A percentile compares a stretch with the other conserved stretches of the same genome.
Evolutionary conservation across 2,797 vertebrate species (phyloP).

Genomic region (Prunella strophiata): DNA sequence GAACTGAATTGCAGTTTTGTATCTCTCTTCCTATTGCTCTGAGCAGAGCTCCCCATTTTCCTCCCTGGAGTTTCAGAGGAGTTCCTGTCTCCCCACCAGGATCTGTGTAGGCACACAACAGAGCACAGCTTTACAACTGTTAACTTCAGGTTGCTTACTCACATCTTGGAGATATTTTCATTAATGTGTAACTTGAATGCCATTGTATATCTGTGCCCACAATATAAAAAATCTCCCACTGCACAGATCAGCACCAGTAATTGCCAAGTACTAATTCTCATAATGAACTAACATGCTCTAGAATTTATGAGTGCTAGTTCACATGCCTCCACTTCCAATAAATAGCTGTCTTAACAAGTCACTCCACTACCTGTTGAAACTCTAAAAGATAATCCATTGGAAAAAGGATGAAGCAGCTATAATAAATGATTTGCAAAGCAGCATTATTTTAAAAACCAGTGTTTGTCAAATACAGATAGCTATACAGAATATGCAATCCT

Average conservation of each 20-base stretch:
- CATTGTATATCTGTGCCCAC: background rate
- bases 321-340: background rate
- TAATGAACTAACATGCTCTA: background rate
- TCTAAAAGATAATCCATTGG: background rate
- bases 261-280: background rate
- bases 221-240: background rate
- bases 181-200: background rate
- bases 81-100: background rate
- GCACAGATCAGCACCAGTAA: background rate
- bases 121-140: background rate
- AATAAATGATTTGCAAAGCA: background rate
- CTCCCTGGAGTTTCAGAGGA: background rate
- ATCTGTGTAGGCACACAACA: background rate
- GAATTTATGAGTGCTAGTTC: background rate
- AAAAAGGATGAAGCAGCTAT: background rate
- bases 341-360: background rate
- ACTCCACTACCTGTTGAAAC: background rate
- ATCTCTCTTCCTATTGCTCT: background rate
- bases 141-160: background rate
- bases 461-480: background rate
- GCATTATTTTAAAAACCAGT: background rate
- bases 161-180: background rate
- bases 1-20: background rate
- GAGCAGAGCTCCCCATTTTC: background rate
- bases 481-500: background rate